Conservation (phyloP, 2,113 vertebrate genomes). For the Limnothrissa miodon region DNA sequence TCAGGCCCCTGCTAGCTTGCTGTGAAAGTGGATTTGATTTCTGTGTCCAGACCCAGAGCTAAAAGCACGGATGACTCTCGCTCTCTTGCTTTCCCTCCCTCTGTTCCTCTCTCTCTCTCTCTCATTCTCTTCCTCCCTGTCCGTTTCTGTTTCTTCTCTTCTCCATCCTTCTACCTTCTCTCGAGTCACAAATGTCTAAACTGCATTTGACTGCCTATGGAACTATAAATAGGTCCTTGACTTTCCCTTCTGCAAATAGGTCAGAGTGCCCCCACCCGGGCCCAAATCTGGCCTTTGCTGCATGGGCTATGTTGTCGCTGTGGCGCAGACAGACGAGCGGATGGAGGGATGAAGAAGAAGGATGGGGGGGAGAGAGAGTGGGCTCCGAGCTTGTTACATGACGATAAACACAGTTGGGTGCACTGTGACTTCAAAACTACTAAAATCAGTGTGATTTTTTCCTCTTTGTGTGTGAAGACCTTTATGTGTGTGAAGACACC, state of each 20-base stretch:
- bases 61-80: background rate
- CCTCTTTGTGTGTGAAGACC: background rate
- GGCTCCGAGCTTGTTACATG: background rate
- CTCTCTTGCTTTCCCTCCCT: background rate
- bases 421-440: background rate
- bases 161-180: no score
- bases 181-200: background rate
- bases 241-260: background rate
- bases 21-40: slow-evolving; percentile 17
- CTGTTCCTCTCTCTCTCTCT: background rate
- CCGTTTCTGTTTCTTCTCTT: no score
- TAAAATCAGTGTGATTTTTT: background rate
- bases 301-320: background rate
- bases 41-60: background rate
- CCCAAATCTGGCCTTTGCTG: background rate
- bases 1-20: background rate
- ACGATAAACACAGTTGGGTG: background rate
- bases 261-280: background rate
- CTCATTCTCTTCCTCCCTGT: background rate
- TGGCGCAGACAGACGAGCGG: background rate
- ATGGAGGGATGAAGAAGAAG: background rate
- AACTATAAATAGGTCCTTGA: background rate
- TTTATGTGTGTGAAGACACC: background rate
- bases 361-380: background rate
- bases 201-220: background rate